These are phyloP conservation scores for Elgonia sp. DNA, from an alignment of 2,888 invertebrate genomes.

Conservation along the genomic window DNA sequence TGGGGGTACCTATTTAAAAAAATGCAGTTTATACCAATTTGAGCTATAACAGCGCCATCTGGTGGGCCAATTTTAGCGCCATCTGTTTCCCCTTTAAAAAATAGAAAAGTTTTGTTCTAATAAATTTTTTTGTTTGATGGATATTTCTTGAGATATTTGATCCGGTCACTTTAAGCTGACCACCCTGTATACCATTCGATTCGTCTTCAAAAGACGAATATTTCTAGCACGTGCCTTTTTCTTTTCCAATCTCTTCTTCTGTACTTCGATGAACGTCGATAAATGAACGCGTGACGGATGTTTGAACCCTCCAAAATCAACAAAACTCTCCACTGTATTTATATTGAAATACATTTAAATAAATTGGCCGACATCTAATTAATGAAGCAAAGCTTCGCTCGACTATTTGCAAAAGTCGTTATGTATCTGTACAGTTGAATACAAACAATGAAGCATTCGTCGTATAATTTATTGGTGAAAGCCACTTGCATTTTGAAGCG, in stretches of 20 bases:
- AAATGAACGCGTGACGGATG: conserved; percentile 34
- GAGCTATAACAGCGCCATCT: too few relatives aligned
- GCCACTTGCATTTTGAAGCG: conserved; percentile 63
- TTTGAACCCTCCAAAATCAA: too few relatives aligned
- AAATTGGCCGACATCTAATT: conserved; percentile 42
- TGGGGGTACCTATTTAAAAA: too few relatives aligned
- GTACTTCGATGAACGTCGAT: conserved; percentile 30
- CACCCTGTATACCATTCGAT: too few relatives aligned
- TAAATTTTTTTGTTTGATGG: too few relatives aligned
- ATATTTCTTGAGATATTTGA: too few relatives aligned
- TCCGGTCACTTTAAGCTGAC: too few relatives aligned
- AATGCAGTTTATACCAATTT: too few relatives aligned
- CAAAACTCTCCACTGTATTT: conserved; percentile 32
- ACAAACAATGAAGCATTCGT: conserved; percentile 51
- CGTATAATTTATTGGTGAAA: conserved; percentile 76
- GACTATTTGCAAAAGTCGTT: neutral
- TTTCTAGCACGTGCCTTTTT: conserved; percentile 13
- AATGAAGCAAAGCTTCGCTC: neutral
- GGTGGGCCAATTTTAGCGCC: too few relatives aligned
- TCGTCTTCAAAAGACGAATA: too few relatives aligned
- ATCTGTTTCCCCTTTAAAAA: too few relatives aligned
- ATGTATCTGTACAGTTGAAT: conserved; percentile 37
- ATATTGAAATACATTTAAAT: conserved; percentile 60
- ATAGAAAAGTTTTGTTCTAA: too few relatives aligned
- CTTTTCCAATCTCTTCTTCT: neutral